These are phyloP conservation scores for Amphiprion clarkii DNA, from an alignment of 2,797 vertebrate genomes.

Conservation along the genomic window DNA sequence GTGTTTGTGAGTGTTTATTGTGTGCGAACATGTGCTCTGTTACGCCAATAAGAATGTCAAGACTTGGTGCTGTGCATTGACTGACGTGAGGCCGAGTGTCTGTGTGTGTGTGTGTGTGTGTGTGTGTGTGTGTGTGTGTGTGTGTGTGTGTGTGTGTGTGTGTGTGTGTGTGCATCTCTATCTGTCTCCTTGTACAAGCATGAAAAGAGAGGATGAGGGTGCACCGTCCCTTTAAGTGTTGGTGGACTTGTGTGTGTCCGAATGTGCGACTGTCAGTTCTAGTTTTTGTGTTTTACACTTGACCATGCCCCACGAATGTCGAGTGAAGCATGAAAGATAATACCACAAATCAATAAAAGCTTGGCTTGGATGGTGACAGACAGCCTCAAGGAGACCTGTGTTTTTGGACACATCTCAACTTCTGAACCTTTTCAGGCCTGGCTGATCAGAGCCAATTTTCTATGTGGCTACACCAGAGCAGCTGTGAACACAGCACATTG, in stretches of 20 bases:
- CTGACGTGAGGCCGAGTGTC: not conserved
- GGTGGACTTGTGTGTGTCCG: constrained; percentile 26
- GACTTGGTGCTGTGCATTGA: constrained; percentile 2
- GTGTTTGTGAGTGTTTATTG: not conserved
- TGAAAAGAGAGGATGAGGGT: constrained; percentile 18
- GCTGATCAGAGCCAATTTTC: constrained; percentile 68
- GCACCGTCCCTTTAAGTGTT: constrained; percentile 11
- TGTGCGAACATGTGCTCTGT: constrained; percentile 10
- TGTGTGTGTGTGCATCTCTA: constrained; percentile 4
- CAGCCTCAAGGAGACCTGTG: constrained; percentile 47
- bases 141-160: not conserved
- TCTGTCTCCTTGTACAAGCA: constrained; percentile 15
- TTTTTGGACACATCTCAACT: constrained; percentile 56
- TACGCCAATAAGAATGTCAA: constrained; percentile 11
- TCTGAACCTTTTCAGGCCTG: constrained; percentile 64
- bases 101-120: constrained; percentile 5
- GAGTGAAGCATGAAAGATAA: constrained; percentile 58
- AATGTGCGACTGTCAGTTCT: constrained; percentile 34
- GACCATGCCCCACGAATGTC: constrained; percentile 53
- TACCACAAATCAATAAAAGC: constrained; percentile 63
- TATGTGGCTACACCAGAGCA: constrained; percentile 65
- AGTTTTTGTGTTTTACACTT: constrained; percentile 49
- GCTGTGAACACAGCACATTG: constrained; percentile 69
- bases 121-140: not conserved
- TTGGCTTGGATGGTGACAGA: constrained; percentile 42